Evolutionary conservation across 2,797 vertebrate species (phyloP), one percentile per base, ranked within the genome.

Genomic region (Gymnopithys bicolor): DNA sequence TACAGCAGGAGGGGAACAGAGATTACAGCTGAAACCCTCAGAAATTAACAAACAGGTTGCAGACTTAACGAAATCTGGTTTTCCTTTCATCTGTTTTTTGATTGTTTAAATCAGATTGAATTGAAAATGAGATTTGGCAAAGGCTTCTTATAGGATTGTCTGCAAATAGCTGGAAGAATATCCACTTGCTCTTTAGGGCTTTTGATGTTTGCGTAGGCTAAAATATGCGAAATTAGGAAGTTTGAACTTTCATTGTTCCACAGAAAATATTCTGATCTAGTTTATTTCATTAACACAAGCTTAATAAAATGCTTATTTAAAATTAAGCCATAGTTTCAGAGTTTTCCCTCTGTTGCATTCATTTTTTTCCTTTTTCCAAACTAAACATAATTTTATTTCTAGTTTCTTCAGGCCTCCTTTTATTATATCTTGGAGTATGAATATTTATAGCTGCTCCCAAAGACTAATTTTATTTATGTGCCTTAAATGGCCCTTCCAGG

Each of bases 231-330:
- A 94, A 90, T 69, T 70, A 92, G 9, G 51, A 64, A 70, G 24
- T 82, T 66, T 70, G 51, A 88, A 73, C 51, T 56, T 33, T 66
- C 68, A 28, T 62, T 79, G 41, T 70, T 88, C n/a, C 7, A 28
- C 52, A 79, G 27, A 55, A 51, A 93, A 75, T 76, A 53, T 49
- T 81, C 87, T 88, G 27, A 84, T 93, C 51, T 85, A 33, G 19
- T 92, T 91, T 93, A 84, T 94, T 94, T 90, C 49, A 62, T 92
- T 91, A 79, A 74, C 58, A 79, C n/a, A 75, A 62, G 14, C n/a
- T 68, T 76, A 60, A 92, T 87, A 69, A 91, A 80, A 85, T 87
- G 25, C 39, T 93, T 87, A 66, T 84, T 92, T 52, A 78, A 96
- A 91, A 89, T 53, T 89, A 75, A 92, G 46, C 62, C 3, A 2